Evolutionary conservation across 2,888 invertebrate species (phyloP), one percentile per base, ranked within the genome.

Genomic region (Glaucopsyche alexis): DNA sequence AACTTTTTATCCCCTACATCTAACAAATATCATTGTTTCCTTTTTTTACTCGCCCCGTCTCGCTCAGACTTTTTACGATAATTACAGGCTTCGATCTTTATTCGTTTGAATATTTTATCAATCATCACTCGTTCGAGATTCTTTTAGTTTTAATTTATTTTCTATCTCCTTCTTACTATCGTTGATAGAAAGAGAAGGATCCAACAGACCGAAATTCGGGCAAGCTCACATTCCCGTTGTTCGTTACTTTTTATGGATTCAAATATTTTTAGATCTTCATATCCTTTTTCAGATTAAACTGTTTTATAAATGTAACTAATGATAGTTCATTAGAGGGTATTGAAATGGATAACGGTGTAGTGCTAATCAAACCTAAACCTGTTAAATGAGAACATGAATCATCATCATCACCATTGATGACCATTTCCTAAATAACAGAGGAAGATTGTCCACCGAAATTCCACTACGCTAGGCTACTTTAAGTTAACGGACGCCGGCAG

Each of bases 1-100:
- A 80, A 80, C 80, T 85, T 86, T 87, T 84, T 85, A 81, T 84
- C 79, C 80, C 79, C 81, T 75, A 83, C 83, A 49, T 86, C 85
- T 83, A 81, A 82, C 80, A 81, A 74, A 75, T 60, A 60, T 38
- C 79, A 79, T 84, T 85, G 84, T 85, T 82, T 83, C 81, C 80
- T 81, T 82, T 84, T 83, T 79, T 29, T 77, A 60, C 60, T 60
- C 14, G 60, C 29, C 29, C 78, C 76, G 60, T 74, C 72, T 78
- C 77, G 76, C 74, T 75, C 73, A 49, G 71, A 69, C 66, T 14
- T 38, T 66, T 74, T 74, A 74, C 72, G 72, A 45, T 71, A 71
- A 64, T 72, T 64, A 69, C 71, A 73, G 67, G 66, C 71, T 64
- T 71, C 45, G 50, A 71, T 38, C 65, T 65, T 64, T 60, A 60